phyloP scores from a whole-genome alignment of 2,797 vertebrate species.

The Trichosurus vulpecula region DNA sequence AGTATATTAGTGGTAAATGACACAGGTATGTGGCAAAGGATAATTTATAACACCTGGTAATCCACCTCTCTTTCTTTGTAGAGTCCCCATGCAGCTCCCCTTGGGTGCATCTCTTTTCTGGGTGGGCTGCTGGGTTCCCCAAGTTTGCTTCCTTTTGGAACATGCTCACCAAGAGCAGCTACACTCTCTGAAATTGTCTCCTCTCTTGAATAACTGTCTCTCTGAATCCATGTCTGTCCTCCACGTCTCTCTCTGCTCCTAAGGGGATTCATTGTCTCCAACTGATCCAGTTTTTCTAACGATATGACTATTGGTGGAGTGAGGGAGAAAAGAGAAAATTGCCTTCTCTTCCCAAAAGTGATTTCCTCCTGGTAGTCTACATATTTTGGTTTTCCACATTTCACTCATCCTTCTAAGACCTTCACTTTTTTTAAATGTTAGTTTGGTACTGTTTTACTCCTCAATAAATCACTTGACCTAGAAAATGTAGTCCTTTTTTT shows the following conservation, averaged over 20 bases:
- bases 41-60: background rate
- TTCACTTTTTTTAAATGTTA: constrained; percentile 1
- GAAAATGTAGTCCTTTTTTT: background rate
- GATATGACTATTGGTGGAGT: background rate
- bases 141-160: background rate
- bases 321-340: background rate
- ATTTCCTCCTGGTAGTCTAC: background rate
- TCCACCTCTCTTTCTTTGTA: background rate
- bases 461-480: background rate
- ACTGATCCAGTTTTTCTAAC: background rate
- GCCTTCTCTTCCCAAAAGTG: background rate
- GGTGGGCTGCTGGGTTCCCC: background rate
- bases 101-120: background rate
- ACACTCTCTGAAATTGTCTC: background rate
- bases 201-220: background rate
- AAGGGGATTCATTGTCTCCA: background rate
- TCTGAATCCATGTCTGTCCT: background rate
- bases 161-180: background rate
- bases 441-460: constrained; percentile 29
- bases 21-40: background rate
- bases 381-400: background rate
- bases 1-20: no score
- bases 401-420: background rate
- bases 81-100: background rate
- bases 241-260: background rate